Conservation (phyloP, 2,888 invertebrate species). For the Epistrophella euchroma region DNA sequence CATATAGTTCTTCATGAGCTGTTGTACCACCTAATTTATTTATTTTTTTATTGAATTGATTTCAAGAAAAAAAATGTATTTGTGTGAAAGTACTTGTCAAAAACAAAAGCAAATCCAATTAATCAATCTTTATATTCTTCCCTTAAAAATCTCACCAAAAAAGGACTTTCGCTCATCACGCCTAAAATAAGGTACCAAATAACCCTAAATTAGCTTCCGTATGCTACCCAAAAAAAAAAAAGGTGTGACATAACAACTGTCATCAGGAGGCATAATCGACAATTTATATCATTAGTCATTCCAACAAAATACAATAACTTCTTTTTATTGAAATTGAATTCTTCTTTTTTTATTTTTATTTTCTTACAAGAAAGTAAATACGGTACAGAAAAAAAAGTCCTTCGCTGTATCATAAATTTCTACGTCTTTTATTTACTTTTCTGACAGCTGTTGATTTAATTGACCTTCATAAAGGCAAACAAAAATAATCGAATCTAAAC, state of each 20-base stretch:
- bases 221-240: not conserved
- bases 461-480: conserved; percentile 13
- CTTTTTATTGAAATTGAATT: conserved; percentile 1
- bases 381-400: conserved; percentile 1
- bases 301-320: conserved; percentile 3
- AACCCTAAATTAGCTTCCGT: conserved; percentile 8
- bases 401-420: conserved; percentile 3
- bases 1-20: no score
- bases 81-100: no score
- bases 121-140: not conserved
- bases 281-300: conserved; percentile 8
- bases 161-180: not conserved
- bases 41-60: no score
- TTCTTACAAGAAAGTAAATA: not conserved
- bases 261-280: not conserved
- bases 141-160: not conserved
- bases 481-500: not conserved
- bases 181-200: not conserved
- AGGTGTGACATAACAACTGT: conserved; percentile 33
- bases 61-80: no score
- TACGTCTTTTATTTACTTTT: conserved; percentile 2
- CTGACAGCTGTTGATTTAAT: conserved; percentile 42
- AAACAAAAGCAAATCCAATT: not conserved
- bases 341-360: not conserved
- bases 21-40: no score